Evolutionary conservation across 2,113 vertebrate species (phyloP).

Genomic region (Peucedramus taeniatus): DNA sequence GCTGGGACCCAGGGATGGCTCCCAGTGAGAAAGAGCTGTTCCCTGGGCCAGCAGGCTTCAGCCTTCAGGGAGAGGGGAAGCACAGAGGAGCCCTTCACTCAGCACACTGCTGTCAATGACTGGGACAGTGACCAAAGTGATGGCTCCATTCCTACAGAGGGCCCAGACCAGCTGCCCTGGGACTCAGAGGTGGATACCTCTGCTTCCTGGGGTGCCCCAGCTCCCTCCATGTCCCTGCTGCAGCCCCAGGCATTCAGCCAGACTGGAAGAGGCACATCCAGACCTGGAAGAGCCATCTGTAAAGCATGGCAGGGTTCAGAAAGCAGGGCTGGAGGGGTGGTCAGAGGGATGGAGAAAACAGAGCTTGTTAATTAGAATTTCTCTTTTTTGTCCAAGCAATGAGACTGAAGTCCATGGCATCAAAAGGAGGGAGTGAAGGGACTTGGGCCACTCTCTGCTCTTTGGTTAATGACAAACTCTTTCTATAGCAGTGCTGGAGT

Average conservation of each 20-base stretch:
- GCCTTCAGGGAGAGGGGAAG: background rate
- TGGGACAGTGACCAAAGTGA: background rate
- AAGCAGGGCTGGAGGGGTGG: background rate
- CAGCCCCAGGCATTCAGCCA: background rate
- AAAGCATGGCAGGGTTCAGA: background rate
- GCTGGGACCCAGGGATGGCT: background rate
- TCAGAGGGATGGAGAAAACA: background rate
- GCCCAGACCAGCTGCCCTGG: background rate
- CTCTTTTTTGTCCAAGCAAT: background rate
- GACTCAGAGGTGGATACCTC: background rate
- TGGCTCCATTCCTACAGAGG: background rate
- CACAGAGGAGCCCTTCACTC: background rate
- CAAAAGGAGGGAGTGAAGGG: background rate
- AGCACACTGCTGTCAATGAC: background rate
- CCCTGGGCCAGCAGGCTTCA: background rate
- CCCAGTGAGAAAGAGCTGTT: background rate
- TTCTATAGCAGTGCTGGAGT: background rate
- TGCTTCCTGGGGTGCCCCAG: accelerated
- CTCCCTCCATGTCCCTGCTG: background rate
- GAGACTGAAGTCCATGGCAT: background rate
- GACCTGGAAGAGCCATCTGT: background rate
- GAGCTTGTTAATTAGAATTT: background rate
- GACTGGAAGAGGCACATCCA: background rate
- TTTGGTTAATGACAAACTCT: background rate
- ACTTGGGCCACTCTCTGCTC: background rate